Conservation (phyloP, 2,113 vertebrate genomes). For the human (Homo sapiens) region DNA sequence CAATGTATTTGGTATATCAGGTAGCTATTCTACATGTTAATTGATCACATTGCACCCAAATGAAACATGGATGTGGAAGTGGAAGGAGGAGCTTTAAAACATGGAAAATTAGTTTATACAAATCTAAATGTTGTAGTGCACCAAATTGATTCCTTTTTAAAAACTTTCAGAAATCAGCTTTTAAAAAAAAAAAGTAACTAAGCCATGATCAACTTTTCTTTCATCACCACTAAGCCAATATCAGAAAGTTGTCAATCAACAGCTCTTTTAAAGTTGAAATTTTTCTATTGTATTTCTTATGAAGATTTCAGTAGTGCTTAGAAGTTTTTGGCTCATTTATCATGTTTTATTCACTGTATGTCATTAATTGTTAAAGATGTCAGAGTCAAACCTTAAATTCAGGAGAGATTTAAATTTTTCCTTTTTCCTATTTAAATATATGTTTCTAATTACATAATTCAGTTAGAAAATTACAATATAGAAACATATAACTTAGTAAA, state of each 20-base stretch:
- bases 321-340: not conserved
- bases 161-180: not conserved
- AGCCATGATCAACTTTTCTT: not conserved
- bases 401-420: not conserved
- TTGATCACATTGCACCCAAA: not conserved
- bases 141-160: conserved; percentile 4
- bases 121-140: not conserved
- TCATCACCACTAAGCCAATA: not conserved
- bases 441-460: conserved; percentile 11
- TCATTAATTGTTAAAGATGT: conserved; percentile 8
- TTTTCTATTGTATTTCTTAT: not conserved
- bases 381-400: conserved; percentile 9
- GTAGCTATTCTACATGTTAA: not conserved
- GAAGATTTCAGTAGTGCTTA: not conserved
- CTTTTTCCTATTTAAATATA: not conserved
- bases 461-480: not conserved
- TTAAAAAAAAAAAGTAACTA: not conserved
- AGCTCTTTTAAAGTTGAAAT: not conserved
- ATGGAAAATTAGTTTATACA: not conserved
- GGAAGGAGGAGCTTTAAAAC: not conserved
- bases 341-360: not conserved
- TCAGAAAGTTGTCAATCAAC: not conserved
- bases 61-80: conserved; percentile 16
- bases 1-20: not conserved
- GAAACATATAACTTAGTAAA: not conserved